Base-by-base conservation (phyloP, 2,888 invertebrate genomes). In the Blera fallax region DNA sequence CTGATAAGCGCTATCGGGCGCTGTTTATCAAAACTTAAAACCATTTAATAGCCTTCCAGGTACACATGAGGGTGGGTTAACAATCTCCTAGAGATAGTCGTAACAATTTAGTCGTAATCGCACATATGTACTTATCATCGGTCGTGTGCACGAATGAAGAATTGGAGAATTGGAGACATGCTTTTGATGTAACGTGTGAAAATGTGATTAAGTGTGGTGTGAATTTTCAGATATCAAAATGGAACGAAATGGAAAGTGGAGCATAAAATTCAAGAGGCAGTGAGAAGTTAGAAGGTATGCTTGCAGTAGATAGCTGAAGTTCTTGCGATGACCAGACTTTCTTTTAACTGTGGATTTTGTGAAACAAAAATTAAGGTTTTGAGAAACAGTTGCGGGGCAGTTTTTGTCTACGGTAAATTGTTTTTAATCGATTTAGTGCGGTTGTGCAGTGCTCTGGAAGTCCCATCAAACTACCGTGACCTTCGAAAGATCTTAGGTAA, bases 111-210 rank as follows among this genome's bases (percentile, higher is more conserved):
- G 11, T 29, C 40, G 62, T 73, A 10, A 69, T 45, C 32, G 34
- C 16, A 34, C 52, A 37, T 21, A 70, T 70, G 34, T n/a, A 34
- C 52, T 34, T 21, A 70, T 70, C 60, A 64, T 18, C 43, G 48
- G 78, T 69, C 84, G 84, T 84, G 84, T 69, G 84, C 84, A 79
- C 62, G 60, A 62, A 24, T 18, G n/a, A 16, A 14, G 56, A 64
- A 79, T 72, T 50, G 72, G 56, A 67, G 54, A 73, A 37, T 56
- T 74, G 54, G 64, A 37, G 69, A 14, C 24, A 34, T 78, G 14
- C 32, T 8, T 40, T 60, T 21, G 8, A 48, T 56, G 73, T 52
- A 45, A 69, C 74, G 80, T 76, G 80, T 84, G 80, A 40, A 83
- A 83, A 78, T 67, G 16, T 40, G 40, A 34, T 50, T 10, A 64